phyloP scores from a whole-genome alignment of 2,797 vertebrate genomes.

The Prionace glauca region DNA sequence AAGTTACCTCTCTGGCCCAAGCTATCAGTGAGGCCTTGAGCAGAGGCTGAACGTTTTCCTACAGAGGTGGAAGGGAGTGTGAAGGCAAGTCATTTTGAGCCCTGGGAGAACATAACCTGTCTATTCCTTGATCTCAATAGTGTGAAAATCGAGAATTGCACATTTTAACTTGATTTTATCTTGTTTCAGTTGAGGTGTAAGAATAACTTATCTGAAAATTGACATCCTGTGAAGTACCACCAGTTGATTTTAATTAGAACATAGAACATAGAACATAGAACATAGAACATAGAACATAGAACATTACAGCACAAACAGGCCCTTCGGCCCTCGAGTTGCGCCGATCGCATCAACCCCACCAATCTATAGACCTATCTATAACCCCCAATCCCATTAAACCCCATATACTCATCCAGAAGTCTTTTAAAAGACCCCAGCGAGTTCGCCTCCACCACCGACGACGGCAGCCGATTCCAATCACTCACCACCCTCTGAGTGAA shows the following conservation, averaged over 20 bases:
- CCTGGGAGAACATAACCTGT: not conserved
- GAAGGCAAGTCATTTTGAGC: not conserved
- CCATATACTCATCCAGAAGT: too few relatives aligned
- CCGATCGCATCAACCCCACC: too few relatives aligned
- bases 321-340: too few relatives aligned
- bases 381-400: too few relatives aligned
- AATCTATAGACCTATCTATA: too few relatives aligned
- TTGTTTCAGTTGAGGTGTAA: constrained; percentile 4
- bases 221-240: not conserved
- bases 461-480: too few relatives aligned
- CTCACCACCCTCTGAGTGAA: too few relatives aligned
- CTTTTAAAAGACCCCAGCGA: too few relatives aligned
- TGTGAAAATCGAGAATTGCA: not conserved
- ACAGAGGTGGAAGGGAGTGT: not conserved
- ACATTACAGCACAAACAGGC: too few relatives aligned
- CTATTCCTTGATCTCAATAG: not conserved
- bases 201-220: not conserved
- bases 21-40: not conserved
- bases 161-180: not conserved
- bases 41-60: not conserved
- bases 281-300: too few relatives aligned
- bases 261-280: too few relatives aligned
- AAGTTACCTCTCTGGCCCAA: not conserved
- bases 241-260: not conserved
- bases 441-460: too few relatives aligned